Base-by-base conservation (phyloP, 92 coral and sea anemone genomes). In the Palythoa heliodiscus region DNA sequence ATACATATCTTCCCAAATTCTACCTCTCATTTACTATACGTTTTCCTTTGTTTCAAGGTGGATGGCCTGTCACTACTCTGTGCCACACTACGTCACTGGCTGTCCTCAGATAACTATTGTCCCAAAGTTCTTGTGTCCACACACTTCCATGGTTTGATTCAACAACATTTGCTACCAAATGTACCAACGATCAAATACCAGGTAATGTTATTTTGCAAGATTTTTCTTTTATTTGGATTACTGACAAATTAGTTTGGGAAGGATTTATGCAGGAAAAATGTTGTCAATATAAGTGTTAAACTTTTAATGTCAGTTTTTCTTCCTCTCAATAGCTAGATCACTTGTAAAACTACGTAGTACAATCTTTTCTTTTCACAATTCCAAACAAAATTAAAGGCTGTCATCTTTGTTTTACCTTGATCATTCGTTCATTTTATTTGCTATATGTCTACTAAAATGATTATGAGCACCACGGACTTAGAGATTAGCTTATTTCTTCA, bases 101-200 rank as follows among this genome's bases (percentile, higher is more conserved):
- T 97, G 12, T 87, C 90, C 3, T 76, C 71, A n/a, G 94, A 88
- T 17, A 81, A 85, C 38, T 75, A 71, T 84, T 97, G 99, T 75
- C 99, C 99, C 15, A 95, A 93, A 73, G 89, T 83, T 4, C 85
- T 95, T 47, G 92, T 97, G 24, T 97, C 99, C 0, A 97, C 99
- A 38, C 99, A 97, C 83, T 97, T 97, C 70, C 99, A 97, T 83
- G 89, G 99, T 82, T 91, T 97, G 40, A 89, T 97, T 76, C 92
- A 93, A 83, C 98, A 97, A 83, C 92, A 91, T 52, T 95, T 96
- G 7, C 76, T 96, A 14, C 99, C 97, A 43, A 86, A 89, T 43
- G 90, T 93, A 25, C 87, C 97, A 29, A 82, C 93, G 37, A 84
- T 96, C 54, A 86, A 90, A 47, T 96, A 92, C 74, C 99, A 96